Base-by-base conservation (phyloP, 2,888 invertebrate species). In the Meandrusa payeni region DNA sequence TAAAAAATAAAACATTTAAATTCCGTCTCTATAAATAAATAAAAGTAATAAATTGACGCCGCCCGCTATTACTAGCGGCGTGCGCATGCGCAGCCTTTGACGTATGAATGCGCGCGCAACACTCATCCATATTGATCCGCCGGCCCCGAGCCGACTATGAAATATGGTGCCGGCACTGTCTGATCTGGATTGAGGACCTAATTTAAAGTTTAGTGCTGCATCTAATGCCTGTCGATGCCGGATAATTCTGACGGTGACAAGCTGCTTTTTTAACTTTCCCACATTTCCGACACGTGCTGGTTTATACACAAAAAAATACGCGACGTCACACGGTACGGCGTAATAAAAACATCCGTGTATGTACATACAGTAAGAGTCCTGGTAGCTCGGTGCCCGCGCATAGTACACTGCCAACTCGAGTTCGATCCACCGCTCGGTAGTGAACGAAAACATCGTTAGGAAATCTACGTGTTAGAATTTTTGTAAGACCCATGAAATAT, bases 81-180 rank as follows among this genome's bases (percentile, higher is more conserved):
- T 20, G 47, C 47, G 50, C 47, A 42, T 46, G 47, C 50, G 50
- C 51, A 48, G 49, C 55, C 54, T 55, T 56, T 78, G 83, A 82
- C 83, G 79, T 72, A 63, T 83, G 80, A 83, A 83, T 83, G 78
- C 73, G 58, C 66, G 45, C 61, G 63, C 68, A 20, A 24, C 26
- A 10, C 66, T 67, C 71, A 78, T 82, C 74, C 75, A 81, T 83
- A 83, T 77, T 79, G 79, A 82, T 78, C 76, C 73, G 51, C 54
- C 57, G 57, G 54, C 57, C 57, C 20, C 27, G 7, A 22, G 27
- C 26, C 34, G 31, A 51, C 42, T 48, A 73, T 75, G 76, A 76
- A 55, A 61, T 66, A 70, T 69, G 59, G 61, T 63, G 47, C 46
- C 64, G 64, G 65, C 47, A 39, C 55, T 41, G 54, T 64, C 59